phyloP scores from a whole-genome alignment of 2,888 invertebrate genomes.

The Thymelicus acteon region DNA sequence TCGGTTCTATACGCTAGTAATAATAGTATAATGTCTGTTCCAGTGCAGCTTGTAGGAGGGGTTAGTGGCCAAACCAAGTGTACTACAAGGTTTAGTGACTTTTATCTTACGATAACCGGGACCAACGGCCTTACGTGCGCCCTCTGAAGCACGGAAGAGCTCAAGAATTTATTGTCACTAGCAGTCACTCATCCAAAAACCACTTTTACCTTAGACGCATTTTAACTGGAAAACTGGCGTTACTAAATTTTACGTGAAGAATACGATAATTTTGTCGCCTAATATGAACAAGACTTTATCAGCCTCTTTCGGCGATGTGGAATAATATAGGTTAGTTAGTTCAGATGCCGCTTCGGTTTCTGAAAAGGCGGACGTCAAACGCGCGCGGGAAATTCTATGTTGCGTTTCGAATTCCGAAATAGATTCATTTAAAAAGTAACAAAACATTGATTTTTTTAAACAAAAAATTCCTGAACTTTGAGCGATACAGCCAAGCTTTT shows the following conservation, averaged over 20 bases:
- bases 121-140: too few species aligned
- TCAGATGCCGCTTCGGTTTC: slow-evolving; percentile 64
- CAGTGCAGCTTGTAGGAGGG: too few species aligned
- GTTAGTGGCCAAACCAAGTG: too few species aligned
- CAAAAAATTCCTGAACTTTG: background rate
- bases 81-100: too few species aligned
- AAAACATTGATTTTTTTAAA: background rate
- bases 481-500: background rate
- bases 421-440: slow-evolving; percentile 45
- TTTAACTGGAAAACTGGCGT: background rate
- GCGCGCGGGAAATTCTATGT: slow-evolving; percentile 44
- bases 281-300: slow-evolving; percentile 53
- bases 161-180: too few species aligned
- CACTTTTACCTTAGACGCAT: too few species aligned
- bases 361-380: slow-evolving; percentile 53
- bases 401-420: slow-evolving; percentile 44
- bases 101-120: too few species aligned
- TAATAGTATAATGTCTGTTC: too few species aligned
- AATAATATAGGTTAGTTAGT: slow-evolving; percentile 54
- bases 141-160: too few species aligned
- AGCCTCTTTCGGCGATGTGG: slow-evolving; percentile 54
- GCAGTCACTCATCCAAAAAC: too few species aligned
- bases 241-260: background rate
- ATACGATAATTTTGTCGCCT: slow-evolving; percentile 42
- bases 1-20: too few species aligned